Conservation (phyloP, 2,113 vertebrate genomes). For the Ramphastos sulfuratus region DNA sequence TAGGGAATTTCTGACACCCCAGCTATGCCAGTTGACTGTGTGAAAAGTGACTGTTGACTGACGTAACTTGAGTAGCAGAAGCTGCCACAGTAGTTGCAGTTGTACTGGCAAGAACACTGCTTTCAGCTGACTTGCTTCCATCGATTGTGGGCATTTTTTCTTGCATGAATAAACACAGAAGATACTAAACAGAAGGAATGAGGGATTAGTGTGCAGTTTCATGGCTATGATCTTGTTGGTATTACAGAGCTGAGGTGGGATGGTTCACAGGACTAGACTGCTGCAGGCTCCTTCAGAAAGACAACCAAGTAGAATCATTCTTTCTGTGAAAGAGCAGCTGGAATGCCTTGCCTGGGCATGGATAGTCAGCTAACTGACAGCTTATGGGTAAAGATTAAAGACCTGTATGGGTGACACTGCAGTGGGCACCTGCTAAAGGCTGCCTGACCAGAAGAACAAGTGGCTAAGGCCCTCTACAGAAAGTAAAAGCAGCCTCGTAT, state of each 20-base stretch:
- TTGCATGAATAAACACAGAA: background rate
- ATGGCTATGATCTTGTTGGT: background rate
- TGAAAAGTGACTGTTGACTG: constrained; percentile 41
- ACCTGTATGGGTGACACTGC: background rate
- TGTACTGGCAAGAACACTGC: background rate
- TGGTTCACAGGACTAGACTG: background rate
- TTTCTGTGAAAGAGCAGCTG: background rate
- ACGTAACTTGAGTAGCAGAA: constrained; percentile 28
- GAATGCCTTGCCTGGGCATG: background rate
- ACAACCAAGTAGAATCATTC: background rate
- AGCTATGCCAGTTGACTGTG: background rate
- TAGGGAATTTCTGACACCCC: constrained; percentile 6
- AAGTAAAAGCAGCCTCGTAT: background rate
- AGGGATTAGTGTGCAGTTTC: background rate
- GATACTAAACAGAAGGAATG: background rate
- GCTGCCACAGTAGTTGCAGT: constrained; percentile 13
- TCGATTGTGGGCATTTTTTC: background rate
- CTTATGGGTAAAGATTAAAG: background rate
- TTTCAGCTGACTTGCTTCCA: background rate
- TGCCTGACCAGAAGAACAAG: background rate
- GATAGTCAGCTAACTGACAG: background rate
- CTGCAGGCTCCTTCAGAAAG: background rate
- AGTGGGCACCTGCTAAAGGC: background rate
- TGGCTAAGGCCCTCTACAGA: background rate
- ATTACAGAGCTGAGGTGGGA: background rate